phyloP scores from a whole-genome alignment of 2,797 vertebrate species.

The Urocyon cinereoargenteus region DNA sequence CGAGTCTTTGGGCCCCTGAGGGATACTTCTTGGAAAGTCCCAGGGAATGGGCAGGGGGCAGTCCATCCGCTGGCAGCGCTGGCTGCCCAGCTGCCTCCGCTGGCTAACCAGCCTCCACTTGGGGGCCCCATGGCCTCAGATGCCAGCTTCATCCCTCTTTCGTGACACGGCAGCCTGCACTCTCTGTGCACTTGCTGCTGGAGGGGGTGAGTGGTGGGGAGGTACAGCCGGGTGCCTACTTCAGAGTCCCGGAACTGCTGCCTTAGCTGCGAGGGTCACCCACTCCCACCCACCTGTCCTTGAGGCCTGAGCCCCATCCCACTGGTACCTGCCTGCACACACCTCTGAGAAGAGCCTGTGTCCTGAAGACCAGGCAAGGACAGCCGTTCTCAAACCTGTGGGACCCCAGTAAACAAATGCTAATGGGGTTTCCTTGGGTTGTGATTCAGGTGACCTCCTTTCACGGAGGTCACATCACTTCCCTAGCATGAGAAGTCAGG shows the following conservation, averaged over 20 bases:
- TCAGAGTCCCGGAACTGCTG: background rate
- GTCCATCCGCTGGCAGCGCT: background rate
- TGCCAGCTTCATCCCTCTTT: background rate
- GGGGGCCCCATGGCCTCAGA: background rate
- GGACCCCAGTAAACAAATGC: fast-evolving
- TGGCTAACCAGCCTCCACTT: background rate
- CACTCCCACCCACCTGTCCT: no score
- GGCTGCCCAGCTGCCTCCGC: background rate
- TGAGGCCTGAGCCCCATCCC: background rate
- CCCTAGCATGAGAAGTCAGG: no score
- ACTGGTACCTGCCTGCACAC: background rate
- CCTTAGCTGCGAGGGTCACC: background rate
- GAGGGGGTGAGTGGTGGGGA: no score
- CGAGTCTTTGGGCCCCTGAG: background rate
- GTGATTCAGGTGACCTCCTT: background rate
- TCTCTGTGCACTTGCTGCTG: no score
- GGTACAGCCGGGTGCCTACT: fast-evolving
- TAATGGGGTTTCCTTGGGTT: fast-evolving
- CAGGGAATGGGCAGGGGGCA: fast-evolving
- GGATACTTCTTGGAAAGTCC: background rate
- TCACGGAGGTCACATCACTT: background rate
- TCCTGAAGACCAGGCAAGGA: background rate
- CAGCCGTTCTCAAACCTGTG: fast-evolving
- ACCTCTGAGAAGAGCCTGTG: fast-evolving
- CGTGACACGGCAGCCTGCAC: no score